Percentiles rank a stretch among this genome's conserved stretches.
Conservation (phyloP, 2,797 vertebrate species). For the Perodicticus potto region DNA sequence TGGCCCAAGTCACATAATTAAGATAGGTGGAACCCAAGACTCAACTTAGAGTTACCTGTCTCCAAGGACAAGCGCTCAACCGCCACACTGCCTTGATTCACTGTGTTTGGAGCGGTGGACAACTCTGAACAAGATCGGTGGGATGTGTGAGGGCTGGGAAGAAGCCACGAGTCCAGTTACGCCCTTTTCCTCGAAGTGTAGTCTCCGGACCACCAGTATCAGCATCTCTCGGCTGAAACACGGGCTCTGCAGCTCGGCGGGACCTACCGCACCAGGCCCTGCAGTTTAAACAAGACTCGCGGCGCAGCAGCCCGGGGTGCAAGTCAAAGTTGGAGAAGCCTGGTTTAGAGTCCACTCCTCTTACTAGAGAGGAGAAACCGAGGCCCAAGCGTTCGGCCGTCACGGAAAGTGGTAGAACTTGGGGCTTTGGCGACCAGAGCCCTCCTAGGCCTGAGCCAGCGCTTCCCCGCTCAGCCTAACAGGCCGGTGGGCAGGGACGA, state of each 20-base stretch:
- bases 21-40: neutral
- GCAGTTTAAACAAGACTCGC: neutral
- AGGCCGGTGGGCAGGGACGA: neutral
- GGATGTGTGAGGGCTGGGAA: fast-evolving
- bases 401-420: neutral
- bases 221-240: neutral
- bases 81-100: neutral
- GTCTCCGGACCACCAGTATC: neutral
- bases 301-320: neutral
- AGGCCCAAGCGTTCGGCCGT: neutral
- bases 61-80: neutral
- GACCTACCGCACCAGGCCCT: no score
- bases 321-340: neutral
- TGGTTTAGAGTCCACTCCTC: neutral
- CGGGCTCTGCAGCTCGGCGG: neutral
- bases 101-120: neutral
- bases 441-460: neutral
- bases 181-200: neutral
- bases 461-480: neutral
- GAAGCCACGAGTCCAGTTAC: neutral
- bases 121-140: neutral
- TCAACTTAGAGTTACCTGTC: neutral
- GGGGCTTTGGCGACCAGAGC: neutral
- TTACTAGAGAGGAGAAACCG: neutral
- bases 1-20: neutral